phyloP scores from a whole-genome alignment of 2,888 invertebrate species.

The Panzeria rudis region DNA sequence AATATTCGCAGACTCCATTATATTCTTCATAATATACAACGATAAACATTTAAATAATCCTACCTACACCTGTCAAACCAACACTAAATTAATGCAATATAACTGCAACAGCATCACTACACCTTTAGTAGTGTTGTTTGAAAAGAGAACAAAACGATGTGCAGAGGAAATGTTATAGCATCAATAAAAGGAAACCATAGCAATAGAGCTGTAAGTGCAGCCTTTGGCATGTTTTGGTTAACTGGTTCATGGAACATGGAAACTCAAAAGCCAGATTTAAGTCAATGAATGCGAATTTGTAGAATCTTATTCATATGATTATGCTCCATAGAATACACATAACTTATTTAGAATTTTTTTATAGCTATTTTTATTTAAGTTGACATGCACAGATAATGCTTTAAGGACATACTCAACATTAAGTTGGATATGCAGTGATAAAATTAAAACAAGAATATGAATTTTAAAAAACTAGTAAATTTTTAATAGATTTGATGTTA shows the following conservation, averaged over 20 bases:
- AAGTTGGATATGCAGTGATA: not conserved
- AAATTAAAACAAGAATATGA: conserved; percentile 4
- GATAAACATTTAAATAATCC: not conserved
- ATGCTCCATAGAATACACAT: conserved; percentile 32
- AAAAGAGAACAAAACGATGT: not conserved
- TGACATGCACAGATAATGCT: not conserved
- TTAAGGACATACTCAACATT: not conserved
- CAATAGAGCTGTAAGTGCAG: conserved; percentile 59
- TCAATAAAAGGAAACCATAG: conserved; percentile 33
- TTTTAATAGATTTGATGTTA: not conserved
- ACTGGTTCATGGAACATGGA: conserved; percentile 17
- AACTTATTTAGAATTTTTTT: conserved; percentile 6
- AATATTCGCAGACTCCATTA: conserved; percentile 14
- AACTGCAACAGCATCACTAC: not conserved
- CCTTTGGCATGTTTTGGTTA: conserved; percentile 61
- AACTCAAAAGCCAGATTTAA: conserved; percentile 62
- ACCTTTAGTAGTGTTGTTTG: not conserved
- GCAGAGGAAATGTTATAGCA: not conserved
- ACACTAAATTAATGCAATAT: not conserved
- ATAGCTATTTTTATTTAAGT: not conserved
- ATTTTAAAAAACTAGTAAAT: not conserved
- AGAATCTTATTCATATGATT: conserved; percentile 21
- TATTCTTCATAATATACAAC: conserved; percentile 2
- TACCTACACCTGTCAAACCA: not conserved
- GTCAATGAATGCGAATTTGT: conserved; percentile 37